Evolutionary conservation across 2,113 vertebrate genomes (phyloP).

Genomic region (Pterophyllum scalare): DNA sequence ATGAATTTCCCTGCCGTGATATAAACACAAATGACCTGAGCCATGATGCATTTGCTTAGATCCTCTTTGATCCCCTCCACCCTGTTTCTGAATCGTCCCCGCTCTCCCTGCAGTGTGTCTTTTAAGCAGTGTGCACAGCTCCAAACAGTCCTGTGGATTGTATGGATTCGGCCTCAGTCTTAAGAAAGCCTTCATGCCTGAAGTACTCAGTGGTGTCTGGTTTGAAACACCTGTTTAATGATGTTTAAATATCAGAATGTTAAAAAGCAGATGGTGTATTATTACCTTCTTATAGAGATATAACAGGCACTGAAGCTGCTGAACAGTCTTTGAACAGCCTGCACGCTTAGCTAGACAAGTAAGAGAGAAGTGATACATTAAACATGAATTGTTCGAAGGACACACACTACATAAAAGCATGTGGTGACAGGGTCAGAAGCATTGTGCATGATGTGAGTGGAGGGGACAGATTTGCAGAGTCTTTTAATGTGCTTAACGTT

Average conservation of each 20-base stretch:
- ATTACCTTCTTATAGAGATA: conserved; percentile 39
- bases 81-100: conserved; percentile 24
- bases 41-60: conserved; percentile 59
- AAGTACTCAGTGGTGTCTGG: conserved; percentile 22
- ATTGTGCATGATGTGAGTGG: conserved; percentile 53
- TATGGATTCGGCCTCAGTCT: neutral
- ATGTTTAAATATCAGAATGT: conserved; percentile 32
- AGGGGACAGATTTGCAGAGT: conserved; percentile 71
- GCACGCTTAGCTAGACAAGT: conserved; percentile 58
- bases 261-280: conserved; percentile 40
- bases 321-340: conserved; percentile 50
- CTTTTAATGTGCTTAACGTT: conserved; percentile 81
- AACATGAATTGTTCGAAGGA: conserved; percentile 81
- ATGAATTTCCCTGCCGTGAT: conserved; percentile 75
- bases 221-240: conserved; percentile 49
- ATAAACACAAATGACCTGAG: conserved; percentile 74
- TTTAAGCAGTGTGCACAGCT: conserved; percentile 15
- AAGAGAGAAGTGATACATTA: conserved; percentile 76
- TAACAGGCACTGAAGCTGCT: conserved; percentile 59
- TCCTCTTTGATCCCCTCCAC: conserved; percentile 54
- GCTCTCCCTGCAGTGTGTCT: conserved; percentile 14
- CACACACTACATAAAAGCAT: conserved; percentile 78
- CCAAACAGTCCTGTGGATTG: conserved; percentile 15
- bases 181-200: neutral
- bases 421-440: conserved; percentile 69